Base-by-base conservation (phyloP, 2,888 invertebrate genomes). In the Spodoptera exigua region DNA sequence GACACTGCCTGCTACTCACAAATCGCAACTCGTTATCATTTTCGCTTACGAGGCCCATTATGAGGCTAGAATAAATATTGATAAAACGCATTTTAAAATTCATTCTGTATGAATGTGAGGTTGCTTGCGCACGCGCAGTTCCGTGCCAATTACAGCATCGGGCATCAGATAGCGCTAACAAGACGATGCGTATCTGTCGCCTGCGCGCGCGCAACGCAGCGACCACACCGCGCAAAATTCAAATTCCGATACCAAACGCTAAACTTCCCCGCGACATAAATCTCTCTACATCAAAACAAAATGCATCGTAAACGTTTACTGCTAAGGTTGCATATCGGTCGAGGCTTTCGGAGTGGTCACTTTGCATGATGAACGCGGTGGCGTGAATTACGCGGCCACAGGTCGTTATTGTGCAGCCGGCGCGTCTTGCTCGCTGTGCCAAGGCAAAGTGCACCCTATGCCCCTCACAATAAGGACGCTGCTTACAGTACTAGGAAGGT, bases 141-240 rank as follows among this genome's bases (percentile, higher is more conserved):
- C 84, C 83, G 90, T 87, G 93, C 93, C 93, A 93, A 93, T 93
- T 93, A 93, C 93, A 86, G 88, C 87, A 81, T 80, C 88, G 88
- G 82, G 84, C 90, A 92, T 92, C 93, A 83, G 93, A 93, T 93
- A 92, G 80, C 89, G 87, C 91, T 93, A 93, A 93, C 93, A 91
- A 93, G 92, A 77, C 90, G 93, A 93, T 93, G 89, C 87, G 88
- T 93, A 93, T 93, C 93, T 80, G 72, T 74, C 79, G 74, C 77
- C 74, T 76, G 67, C 61, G 60, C 62, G 75, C 79, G 56, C 81
- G 74, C 82, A 62, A 70, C 61, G 65, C 66, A 67, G 53, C 57
- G 73, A 66, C 77, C 79, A 76, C 76, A 72, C 79, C 74, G 70
- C 61, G 63, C 74, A 49, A 76, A 79, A 92, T 92, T 92, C 92